Conservation (phyloP, 2,113 vertebrate genomes). For the Sebastes schlegelii region DNA sequence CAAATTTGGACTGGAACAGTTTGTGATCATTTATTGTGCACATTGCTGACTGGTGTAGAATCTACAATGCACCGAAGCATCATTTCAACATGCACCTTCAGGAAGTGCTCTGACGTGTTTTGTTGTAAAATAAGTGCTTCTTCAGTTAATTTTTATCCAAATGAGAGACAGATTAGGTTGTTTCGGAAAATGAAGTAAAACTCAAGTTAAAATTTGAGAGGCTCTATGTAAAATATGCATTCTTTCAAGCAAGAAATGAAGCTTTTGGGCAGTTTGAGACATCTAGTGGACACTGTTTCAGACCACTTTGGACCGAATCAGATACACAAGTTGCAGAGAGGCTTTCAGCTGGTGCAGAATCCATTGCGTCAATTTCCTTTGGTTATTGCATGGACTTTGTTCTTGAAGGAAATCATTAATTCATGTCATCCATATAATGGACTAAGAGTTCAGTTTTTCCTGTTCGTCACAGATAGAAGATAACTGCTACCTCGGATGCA, state of each 20-base stretch:
- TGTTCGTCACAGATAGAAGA: conserved; percentile 60
- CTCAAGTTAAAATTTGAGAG: conserved; percentile 3
- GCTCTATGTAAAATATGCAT: background rate
- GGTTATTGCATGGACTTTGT: conserved; percentile 8
- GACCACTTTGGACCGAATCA: conserved; percentile 6
- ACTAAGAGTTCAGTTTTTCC: conserved; percentile 19
- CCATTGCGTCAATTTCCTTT: background rate
- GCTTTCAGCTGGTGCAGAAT: background rate
- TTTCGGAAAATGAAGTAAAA: conserved; percentile 23
- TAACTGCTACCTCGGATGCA: conserved; percentile 49
- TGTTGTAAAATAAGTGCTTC: background rate
- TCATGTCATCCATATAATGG: conserved; percentile 71
- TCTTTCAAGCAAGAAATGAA: background rate
- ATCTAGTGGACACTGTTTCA: conserved; percentile 45
- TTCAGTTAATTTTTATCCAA: conserved; percentile 40
- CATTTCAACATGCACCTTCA: background rate
- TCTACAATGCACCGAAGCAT: background rate
- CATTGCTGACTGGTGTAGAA: conserved; percentile 21
- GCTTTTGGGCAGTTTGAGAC: conserved; percentile 26
- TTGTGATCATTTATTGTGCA: background rate
- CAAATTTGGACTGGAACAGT: background rate
- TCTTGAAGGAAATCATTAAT: conserved; percentile 52
- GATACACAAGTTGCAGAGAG: background rate
- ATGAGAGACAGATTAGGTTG: conserved; percentile 29
- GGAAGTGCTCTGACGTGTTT: background rate